Evolutionary conservation across 2,113 vertebrate species (phyloP), one percentile per base, ranked within the genome.

Genomic region (Hepsetus odoe): DNA sequence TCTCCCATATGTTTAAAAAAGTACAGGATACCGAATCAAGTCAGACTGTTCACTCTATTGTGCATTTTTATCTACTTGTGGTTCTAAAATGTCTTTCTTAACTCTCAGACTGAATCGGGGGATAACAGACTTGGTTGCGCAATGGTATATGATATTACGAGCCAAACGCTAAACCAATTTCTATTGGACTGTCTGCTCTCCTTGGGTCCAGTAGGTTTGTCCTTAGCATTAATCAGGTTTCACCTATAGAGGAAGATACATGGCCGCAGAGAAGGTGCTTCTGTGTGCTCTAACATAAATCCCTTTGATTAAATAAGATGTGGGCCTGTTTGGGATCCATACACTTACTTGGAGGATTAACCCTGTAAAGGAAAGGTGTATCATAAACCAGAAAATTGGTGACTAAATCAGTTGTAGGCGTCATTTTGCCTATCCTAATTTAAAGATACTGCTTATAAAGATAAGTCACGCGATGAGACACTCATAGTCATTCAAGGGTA

Each of bases 141-240:
- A 56, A 33, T 30, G n/a, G n/a, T 38, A 51, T 13, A 51, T 62
- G n/a, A 55, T 20, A 28, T 26, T 40, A 55, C 22, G 22, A 79
- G 49, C 30, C 56, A 53, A 38, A n/a, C 58, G 0, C 68, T 79
- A 79, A 79, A 72, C 68, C 32, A 79, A 79, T 79, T 79, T 72
- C 56, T 79, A 79, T 79, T 40, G 32, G 76, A 38, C 58, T 42
- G 68, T 64, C 68, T 71, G 76, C 49, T 51, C 24, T 62, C 55
- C 69, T 30, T 59, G 56, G 58, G 68, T 30, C 68, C 68, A 28
- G 56, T n/a, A 24, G 58, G 76, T 51, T 42, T 51, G 28, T 51
- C 58, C 30, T 51, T 66, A 28, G 76, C 30, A 71, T 79, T 72
- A 79, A 79, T 72, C 76, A 72, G 26, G 64, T 79, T 79, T 71